Percentiles rank a stretch among this genome's conserved stretches.
Evolutionary conservation across 2,113 vertebrate species (phyloP).

Genomic region (Columba janthina): DNA sequence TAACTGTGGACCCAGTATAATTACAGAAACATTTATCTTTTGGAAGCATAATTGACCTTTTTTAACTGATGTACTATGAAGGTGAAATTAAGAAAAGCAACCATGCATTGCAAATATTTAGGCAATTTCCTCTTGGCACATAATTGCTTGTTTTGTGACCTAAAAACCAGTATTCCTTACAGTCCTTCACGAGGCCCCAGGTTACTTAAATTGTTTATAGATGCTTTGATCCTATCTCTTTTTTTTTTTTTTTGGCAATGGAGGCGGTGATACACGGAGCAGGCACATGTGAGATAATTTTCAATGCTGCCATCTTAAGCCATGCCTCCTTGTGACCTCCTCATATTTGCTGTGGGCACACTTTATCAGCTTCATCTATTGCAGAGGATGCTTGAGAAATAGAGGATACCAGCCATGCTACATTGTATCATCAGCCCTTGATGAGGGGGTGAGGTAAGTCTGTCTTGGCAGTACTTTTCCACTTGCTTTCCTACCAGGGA

Average conservation of each 20-base stretch:
- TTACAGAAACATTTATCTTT: background rate
- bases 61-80: background rate
- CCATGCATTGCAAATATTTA: background rate
- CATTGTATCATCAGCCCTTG: background rate
- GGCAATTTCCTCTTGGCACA: conserved; percentile 21
- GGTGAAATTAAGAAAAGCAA: background rate
- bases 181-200: background rate
- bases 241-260: background rate
- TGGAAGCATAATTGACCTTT: background rate
- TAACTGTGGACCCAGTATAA: background rate
- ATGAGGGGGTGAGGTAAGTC: background rate
- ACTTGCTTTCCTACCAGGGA: background rate
- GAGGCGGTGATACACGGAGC: background rate
- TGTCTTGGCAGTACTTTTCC: conserved; percentile 45
- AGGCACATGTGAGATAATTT: background rate
- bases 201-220: background rate
- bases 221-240: background rate
- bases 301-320: background rate
- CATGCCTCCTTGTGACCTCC: background rate
- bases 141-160: conserved; percentile 22
- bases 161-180: background rate
- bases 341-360: background rate
- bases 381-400: conserved; percentile 39
- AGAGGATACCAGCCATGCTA: background rate
- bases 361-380: conserved; percentile 50